Evolutionary conservation across 2,797 vertebrate genomes (phyloP).

Genomic region (Gymnopithys bicolor): DNA sequence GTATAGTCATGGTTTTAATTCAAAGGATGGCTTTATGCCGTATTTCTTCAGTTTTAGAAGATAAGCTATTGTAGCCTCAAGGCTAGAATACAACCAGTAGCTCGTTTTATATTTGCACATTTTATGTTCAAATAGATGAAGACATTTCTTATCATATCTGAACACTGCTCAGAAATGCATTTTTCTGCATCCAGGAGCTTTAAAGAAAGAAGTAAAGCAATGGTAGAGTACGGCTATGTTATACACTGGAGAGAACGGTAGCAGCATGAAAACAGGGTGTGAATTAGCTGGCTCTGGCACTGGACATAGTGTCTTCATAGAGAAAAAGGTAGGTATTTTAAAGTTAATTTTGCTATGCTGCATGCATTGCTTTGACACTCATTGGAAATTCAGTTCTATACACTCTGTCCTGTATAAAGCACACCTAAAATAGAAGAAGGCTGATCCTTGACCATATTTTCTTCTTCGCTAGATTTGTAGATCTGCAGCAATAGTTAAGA

Average conservation of each 20-base stretch:
- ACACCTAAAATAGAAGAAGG: not conserved
- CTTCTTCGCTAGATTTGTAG: not conserved
- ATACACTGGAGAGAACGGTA: not conserved
- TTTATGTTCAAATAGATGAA: not conserved
- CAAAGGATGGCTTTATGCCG: not conserved
- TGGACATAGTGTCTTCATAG: not conserved
- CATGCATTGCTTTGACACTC: fast-evolving
- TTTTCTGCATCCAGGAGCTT: not conserved
- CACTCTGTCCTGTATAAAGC: no score
- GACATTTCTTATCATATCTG: not conserved
- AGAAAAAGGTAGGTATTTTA: not conserved
- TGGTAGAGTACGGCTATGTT: not conserved
- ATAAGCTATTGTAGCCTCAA: not conserved
- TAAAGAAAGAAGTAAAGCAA: not conserved
- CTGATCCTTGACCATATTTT: not conserved
- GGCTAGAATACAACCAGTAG: not conserved
- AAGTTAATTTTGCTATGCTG: not conserved
- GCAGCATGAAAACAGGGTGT: not conserved
- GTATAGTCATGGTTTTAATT: not conserved
- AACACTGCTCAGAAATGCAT: not conserved
- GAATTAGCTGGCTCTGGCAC: not conserved
- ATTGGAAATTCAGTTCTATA: not conserved
- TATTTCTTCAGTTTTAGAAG: not conserved
- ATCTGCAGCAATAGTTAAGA: not conserved
- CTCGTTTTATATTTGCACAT: not conserved